Conservation (phyloP, 2,797 vertebrate species). For the Falco rusticolus region DNA sequence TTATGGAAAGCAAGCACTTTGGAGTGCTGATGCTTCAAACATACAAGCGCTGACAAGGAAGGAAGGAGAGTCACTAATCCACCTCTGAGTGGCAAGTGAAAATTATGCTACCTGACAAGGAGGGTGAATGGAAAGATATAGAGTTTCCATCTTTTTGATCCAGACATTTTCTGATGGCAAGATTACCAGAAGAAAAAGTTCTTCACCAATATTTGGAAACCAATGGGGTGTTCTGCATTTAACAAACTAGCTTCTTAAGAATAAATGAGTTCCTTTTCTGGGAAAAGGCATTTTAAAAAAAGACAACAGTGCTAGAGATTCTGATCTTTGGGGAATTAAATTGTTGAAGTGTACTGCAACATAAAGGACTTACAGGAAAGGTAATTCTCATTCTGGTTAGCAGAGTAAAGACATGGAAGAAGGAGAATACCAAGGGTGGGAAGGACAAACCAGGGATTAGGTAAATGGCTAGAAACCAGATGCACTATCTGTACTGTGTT, state of each 20-base stretch:
- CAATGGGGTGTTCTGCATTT: not conserved
- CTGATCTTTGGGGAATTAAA: not conserved
- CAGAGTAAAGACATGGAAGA: not conserved
- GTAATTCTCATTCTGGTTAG: not conserved
- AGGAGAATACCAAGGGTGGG: not conserved
- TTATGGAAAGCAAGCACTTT: not conserved
- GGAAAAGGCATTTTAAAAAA: not conserved
- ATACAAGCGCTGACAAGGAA: not conserved
- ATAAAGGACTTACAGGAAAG: not conserved
- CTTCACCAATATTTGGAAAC: not conserved
- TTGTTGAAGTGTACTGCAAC: not conserved
- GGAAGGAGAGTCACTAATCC: not conserved
- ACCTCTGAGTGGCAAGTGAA: not conserved
- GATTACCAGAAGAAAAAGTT: not conserved
- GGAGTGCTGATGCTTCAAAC: not conserved
- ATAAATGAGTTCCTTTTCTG: not conserved
- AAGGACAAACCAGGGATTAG: not conserved
- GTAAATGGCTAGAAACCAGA: not conserved
- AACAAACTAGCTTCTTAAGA: not conserved
- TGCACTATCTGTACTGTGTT: not conserved
- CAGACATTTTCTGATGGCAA: not conserved
- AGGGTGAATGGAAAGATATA: not conserved
- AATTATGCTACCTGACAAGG: not conserved
- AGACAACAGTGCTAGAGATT: not conserved
- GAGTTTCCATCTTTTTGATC: not conserved